A percentile compares a stretch with the other conserved stretches of the same genome.
phyloP scores from a whole-genome alignment of 2,113 vertebrate species.

The Numida meleagris region DNA sequence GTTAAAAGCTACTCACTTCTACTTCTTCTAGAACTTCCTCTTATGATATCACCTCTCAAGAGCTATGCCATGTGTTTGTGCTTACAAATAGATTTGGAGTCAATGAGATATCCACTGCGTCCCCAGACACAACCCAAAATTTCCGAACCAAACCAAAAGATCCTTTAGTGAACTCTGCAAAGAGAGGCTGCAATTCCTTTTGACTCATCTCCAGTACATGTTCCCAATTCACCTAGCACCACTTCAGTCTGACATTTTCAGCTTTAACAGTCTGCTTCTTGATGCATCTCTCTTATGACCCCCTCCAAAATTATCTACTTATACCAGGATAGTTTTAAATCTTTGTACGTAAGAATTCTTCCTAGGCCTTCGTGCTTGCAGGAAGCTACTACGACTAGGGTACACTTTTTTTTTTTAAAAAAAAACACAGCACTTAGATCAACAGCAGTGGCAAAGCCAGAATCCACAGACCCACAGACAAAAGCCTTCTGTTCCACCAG shows the following conservation, averaged over 20 bases:
- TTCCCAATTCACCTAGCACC: background rate
- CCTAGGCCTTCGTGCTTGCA: background rate
- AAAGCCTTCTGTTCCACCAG: background rate
- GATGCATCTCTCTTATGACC: background rate
- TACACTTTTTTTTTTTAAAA: background rate
- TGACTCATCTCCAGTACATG: background rate
- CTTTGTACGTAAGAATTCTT: background rate
- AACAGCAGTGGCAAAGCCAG: background rate
- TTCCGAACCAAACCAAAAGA: background rate
- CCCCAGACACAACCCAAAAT: background rate
- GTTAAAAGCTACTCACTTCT: background rate
- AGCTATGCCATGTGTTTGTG: background rate
- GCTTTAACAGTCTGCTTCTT: background rate
- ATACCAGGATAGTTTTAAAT: background rate
- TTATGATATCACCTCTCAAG: background rate
- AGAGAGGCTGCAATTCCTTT: background rate
- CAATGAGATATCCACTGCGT: background rate
- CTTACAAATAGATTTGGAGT: background rate
- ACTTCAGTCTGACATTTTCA: background rate
- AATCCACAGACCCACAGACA: background rate
- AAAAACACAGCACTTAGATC: background rate
- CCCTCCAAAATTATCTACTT: background rate
- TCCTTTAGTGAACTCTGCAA: background rate
- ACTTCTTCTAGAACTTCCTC: background rate
- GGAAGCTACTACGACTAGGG: too few species aligned